Conservation (phyloP, 2,888 invertebrate genomes). For the Tenthredo amoena region DNA sequence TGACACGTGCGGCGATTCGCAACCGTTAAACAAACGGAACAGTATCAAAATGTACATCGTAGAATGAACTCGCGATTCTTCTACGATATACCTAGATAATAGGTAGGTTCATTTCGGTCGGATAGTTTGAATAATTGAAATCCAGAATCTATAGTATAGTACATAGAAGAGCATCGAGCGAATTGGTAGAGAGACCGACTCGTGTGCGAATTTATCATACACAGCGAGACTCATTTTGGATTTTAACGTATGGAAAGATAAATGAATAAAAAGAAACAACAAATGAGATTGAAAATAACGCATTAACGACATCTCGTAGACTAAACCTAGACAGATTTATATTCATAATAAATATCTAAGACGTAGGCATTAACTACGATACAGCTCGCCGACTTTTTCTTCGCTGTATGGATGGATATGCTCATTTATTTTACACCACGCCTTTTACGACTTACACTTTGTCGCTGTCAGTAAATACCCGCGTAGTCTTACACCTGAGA, state of each 20-base stretch:
- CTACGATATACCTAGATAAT: background rate
- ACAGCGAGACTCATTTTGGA: background rate
- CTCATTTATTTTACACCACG: background rate
- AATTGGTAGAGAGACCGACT: background rate
- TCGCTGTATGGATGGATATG: background rate
- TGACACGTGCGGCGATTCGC: constrained; percentile 17
- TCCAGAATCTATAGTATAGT: background rate
- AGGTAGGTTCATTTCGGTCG: background rate
- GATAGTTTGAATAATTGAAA: constrained; percentile 15
- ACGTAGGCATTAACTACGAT: background rate
- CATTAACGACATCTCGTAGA: background rate
- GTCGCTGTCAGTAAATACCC: background rate
- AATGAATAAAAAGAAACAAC: background rate
- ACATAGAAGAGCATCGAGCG: background rate
- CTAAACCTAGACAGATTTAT: constrained; percentile 44
- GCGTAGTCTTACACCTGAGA: background rate
- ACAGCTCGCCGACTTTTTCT: background rate
- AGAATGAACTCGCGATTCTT: no score
- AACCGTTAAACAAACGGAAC: background rate
- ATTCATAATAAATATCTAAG: constrained; percentile 38
- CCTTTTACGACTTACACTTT: background rate
- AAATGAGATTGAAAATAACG: background rate
- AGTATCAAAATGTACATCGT: background rate
- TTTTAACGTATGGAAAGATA: background rate
- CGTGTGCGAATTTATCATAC: background rate